phyloP scores from a whole-genome alignment of 2,113 vertebrate species.

The Micromys minutus region DNA sequence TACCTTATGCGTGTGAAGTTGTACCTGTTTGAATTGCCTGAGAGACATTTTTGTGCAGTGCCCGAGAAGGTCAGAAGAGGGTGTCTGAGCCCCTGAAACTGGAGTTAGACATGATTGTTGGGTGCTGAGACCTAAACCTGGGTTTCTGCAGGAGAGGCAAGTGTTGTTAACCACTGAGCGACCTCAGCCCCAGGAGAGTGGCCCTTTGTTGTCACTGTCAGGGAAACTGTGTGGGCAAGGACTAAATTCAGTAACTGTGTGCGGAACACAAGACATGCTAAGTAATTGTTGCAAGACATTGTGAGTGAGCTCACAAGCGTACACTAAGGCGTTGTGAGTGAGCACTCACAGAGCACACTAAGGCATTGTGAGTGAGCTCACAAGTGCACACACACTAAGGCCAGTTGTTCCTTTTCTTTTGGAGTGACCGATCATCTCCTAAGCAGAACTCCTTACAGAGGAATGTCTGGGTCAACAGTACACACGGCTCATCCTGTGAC shows the following conservation, averaged over 20 bases:
- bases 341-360: too few relatives aligned
- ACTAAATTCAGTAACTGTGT: background rate
- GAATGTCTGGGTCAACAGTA: background rate
- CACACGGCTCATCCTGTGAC: background rate
- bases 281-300: background rate
- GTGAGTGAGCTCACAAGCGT: background rate
- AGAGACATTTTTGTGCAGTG: too few relatives aligned
- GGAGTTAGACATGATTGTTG: background rate
- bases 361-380: background rate
- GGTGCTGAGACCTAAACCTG: background rate
- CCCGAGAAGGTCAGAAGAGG: background rate
- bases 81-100: background rate
- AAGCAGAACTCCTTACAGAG: background rate
- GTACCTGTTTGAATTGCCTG: background rate
- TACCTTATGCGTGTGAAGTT: background rate
- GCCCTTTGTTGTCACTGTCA: background rate
- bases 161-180: background rate
- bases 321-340: too few relatives aligned
- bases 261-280: background rate
- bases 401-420: background rate
- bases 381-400: fast-evolving
- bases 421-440: background rate
- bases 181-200: background rate
- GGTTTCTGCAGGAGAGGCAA: background rate
- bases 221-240: background rate